phyloP scores from a whole-genome alignment of 2,113 vertebrate species.

The Morphnarchus princeps region DNA sequence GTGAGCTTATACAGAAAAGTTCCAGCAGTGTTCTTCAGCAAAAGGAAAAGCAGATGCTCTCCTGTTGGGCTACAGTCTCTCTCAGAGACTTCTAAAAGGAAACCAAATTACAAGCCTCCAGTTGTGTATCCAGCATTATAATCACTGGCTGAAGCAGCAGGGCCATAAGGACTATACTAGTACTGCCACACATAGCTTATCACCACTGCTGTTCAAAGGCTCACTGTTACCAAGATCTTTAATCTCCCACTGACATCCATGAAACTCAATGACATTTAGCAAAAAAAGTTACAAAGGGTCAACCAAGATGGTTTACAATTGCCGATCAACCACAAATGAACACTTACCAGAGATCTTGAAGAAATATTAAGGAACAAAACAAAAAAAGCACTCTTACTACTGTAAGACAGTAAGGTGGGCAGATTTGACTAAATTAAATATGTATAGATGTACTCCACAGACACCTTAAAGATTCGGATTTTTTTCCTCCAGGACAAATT shows the following conservation, averaged over 20 bases:
- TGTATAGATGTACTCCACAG: not conserved
- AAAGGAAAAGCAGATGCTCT: not conserved
- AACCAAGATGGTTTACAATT: not conserved
- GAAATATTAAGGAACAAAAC: not conserved
- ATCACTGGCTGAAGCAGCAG: not conserved
- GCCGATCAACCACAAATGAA: not conserved
- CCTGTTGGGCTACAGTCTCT: not conserved
- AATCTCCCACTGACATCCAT: not conserved
- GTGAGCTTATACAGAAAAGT: not conserved
- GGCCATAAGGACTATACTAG: not conserved
- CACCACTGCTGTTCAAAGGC: not conserved
- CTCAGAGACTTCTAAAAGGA: not conserved
- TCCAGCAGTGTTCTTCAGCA: not conserved
- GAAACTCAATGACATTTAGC: not conserved
- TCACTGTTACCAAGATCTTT: not conserved
- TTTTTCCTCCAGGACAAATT: not conserved
- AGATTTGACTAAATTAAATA: not conserved
- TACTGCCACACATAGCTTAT: not conserved
- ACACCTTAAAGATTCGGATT: not conserved
- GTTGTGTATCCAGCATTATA: not conserved
- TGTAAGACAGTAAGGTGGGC: not conserved
- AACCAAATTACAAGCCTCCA: not conserved
- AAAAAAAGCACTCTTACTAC: not conserved
- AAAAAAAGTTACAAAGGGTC: not conserved
- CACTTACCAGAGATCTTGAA: not conserved